Conservation (phyloP, 2,113 vertebrate species). For the Thamnaconus septentrionalis region DNA sequence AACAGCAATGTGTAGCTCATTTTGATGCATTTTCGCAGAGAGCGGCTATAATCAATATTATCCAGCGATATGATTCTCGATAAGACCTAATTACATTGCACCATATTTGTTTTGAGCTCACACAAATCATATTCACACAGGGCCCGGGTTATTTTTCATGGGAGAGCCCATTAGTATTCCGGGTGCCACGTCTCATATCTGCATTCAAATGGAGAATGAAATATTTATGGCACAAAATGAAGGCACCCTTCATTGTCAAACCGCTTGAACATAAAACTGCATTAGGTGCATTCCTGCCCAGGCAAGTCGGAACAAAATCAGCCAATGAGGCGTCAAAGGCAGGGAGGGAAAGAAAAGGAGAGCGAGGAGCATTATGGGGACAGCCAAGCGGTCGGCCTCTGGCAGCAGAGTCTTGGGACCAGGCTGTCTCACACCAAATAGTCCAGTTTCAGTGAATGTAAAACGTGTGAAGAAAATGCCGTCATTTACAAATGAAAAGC, state of each 20-base stretch:
- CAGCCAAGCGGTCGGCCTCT: constrained; percentile 26
- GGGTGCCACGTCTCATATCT: constrained; percentile 58
- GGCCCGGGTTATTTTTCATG: constrained; percentile 27
- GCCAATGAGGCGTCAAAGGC: constrained; percentile 57
- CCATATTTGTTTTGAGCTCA: constrained; percentile 30
- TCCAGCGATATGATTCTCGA: too few species aligned
- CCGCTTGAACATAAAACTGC: constrained; percentile 74
- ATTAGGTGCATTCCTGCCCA: constrained; percentile 72
- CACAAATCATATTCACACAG: constrained; percentile 57
- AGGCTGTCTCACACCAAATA: constrained; percentile 23
- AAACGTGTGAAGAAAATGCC: constrained; percentile 20
- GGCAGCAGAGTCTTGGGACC: constrained; percentile 26
- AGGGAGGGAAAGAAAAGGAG: constrained; percentile 1
- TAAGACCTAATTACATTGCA: constrained; percentile 30
- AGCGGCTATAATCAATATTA: too few species aligned
- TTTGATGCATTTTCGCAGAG: too few species aligned
- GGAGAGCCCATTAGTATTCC: constrained; percentile 69
- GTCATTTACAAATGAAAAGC: constrained; percentile 16
- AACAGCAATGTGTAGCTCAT: too few species aligned
- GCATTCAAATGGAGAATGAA: constrained; percentile 76
- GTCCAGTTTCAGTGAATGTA: constrained; percentile 18
- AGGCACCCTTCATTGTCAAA: constrained; percentile 75
- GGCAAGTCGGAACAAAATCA: constrained; percentile 72
- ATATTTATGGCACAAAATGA: constrained; percentile 77
- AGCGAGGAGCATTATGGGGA: constrained; percentile 20